Percentiles rank a stretch among this genome's conserved stretches.
Evolutionary conservation across 2,797 vertebrate species (phyloP).

Genomic region (Sebastes itinus): DNA sequence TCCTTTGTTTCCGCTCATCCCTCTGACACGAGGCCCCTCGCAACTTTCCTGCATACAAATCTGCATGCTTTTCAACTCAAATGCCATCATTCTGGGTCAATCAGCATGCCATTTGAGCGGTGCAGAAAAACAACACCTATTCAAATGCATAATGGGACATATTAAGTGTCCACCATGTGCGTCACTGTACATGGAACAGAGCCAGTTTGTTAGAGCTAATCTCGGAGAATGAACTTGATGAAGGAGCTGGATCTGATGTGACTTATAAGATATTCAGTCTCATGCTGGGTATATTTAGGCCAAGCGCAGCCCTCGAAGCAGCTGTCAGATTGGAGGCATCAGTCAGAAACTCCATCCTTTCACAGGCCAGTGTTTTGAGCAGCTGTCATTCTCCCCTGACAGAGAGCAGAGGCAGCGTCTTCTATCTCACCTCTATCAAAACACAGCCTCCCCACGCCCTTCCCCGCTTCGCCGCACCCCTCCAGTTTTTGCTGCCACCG

Average conservation of each 20-base stretch:
- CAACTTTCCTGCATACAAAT: constrained; percentile 63
- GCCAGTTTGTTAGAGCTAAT: background rate
- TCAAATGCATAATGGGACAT: background rate
- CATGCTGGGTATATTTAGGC: constrained; percentile 48
- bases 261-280: constrained; percentile 45
- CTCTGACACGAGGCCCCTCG: constrained; percentile 50
- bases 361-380: constrained; percentile 52
- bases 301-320: constrained; percentile 26
- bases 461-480: background rate
- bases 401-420: constrained; percentile 24
- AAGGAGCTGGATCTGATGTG: constrained; percentile 7
- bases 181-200: background rate
- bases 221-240: constrained; percentile 2
- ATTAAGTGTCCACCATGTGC: background rate
- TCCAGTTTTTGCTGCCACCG: constrained; percentile 24
- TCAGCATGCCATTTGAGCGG: constrained; percentile 24
- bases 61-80: constrained; percentile 50
- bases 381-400: constrained; percentile 49
- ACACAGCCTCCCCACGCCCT: background rate
- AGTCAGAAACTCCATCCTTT: constrained; percentile 45
- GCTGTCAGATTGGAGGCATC: constrained; percentile 51
- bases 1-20: constrained; percentile 62
- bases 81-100: constrained; percentile 51
- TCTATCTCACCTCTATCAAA: constrained; percentile 58
- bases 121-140: constrained; percentile 19